Percentiles rank a stretch among this genome's conserved stretches.
These are phyloP conservation scores for Percina caprodes DNA, from an alignment of 2,113 vertebrate genomes.

Conservation along the genomic window DNA sequence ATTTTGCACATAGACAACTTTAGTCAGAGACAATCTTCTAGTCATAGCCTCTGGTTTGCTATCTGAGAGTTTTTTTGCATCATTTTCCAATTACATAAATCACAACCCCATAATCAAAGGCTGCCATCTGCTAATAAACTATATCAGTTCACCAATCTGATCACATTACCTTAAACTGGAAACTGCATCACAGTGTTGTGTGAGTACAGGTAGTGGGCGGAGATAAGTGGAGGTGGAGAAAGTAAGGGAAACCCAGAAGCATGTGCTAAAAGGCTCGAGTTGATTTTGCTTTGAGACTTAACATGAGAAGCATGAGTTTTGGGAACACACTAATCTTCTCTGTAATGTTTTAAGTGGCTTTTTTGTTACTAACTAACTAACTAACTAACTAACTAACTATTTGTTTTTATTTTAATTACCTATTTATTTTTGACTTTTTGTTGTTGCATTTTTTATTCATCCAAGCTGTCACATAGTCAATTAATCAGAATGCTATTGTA, in stretches of 20 bases:
- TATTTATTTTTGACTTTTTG: not conserved
- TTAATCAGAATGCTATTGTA: constrained; percentile 43
- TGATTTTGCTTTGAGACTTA: constrained; percentile 27
- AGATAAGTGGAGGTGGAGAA: constrained; percentile 32
- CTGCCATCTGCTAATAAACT: not conserved
- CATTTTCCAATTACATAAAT: not conserved
- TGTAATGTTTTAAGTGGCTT: not conserved
- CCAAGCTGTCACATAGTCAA: not conserved
- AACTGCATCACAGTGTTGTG: constrained; percentile 54
- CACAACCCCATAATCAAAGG: not conserved
- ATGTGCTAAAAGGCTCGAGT: constrained; percentile 14
- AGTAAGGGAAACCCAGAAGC: not conserved
- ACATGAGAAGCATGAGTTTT: not conserved
- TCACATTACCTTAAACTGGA: not conserved
- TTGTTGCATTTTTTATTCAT: not conserved
- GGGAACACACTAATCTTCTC: constrained; percentile 23
- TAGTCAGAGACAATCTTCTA: not conserved
- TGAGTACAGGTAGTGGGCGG: constrained; percentile 51
- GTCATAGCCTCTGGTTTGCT: not conserved
- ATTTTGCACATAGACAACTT: not conserved
- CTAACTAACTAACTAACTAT: not conserved
- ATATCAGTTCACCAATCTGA: not conserved
- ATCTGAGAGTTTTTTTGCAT: not conserved
- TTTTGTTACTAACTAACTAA: too few relatives aligned
- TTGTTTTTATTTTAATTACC: constrained; percentile 8